phyloP scores from a whole-genome alignment of 2,113 vertebrate genomes.

The Pampusana beccarii region DNA sequence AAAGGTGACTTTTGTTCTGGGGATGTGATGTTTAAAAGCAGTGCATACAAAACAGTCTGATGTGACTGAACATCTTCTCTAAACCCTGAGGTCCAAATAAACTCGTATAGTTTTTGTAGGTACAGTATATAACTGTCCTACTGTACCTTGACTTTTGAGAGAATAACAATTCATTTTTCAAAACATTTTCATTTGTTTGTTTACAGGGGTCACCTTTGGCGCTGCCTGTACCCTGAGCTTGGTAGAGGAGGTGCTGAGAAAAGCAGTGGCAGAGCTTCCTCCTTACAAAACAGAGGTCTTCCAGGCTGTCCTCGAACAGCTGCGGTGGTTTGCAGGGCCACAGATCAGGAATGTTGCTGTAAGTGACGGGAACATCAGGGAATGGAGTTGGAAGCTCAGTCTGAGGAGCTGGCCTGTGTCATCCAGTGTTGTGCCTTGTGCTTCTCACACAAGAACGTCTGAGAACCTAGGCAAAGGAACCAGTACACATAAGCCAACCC shows the following conservation, averaged over 20 bases:
- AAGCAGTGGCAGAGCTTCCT: slow-evolving; percentile 74
- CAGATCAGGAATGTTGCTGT: slow-evolving; percentile 96
- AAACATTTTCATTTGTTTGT: background rate
- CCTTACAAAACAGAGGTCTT: slow-evolving; percentile 84
- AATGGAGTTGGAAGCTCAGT: background rate
- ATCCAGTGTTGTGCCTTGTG: background rate
- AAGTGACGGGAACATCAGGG: slow-evolving; percentile 51
- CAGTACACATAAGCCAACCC: background rate
- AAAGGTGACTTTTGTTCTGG: background rate
- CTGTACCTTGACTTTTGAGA: background rate
- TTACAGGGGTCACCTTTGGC: slow-evolving; percentile 84
- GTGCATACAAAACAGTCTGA: background rate
- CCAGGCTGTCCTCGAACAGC: slow-evolving; percentile 86
- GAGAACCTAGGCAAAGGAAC: background rate
- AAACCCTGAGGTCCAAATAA: background rate
- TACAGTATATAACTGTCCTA: background rate
- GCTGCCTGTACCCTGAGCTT: slow-evolving; percentile 84
- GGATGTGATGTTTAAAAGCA: background rate
- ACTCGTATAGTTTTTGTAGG: background rate
- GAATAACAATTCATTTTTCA: background rate
- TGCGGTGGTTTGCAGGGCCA: slow-evolving; percentile 92
- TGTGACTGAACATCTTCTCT: background rate
- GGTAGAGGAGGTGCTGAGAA: slow-evolving; percentile 79
- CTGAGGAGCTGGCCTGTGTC: background rate
- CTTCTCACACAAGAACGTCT: background rate